Base-by-base conservation (phyloP, 1,140 invertebrate species). In the Hetaerina americana region DNA sequence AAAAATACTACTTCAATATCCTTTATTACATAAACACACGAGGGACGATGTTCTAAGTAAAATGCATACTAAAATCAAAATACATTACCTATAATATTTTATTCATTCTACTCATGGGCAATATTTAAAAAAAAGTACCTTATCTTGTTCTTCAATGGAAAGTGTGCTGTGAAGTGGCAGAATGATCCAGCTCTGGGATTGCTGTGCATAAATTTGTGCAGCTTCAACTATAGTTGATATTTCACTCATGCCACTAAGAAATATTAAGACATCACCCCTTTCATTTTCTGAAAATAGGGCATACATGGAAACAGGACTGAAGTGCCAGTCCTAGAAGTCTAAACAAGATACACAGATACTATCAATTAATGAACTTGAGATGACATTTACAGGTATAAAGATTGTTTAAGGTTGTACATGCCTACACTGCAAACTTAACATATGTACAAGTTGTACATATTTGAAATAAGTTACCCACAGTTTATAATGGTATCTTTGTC, bases 211-310 rank as follows among this genome's bases (percentile, higher is more conserved):
- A 75, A 92, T 87, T 74, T 90, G 87, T 0, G 92, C 89, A 18
- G 94, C 95, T 75, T 97, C 94, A 31, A 92, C 90, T 6, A 99
- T 87, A 0, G 89, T 86, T 67, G 92, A 91, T 74, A 99, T 99
- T 84, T 99, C 97, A 78, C 90, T 91, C 76, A 97, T 91, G 24
- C 97, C 97, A 80, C 95, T 97, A 73, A 99, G 84, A 82, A 99
- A 99, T 75, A 99, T 93, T 5, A 99, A 82, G 5, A 99, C 82
- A 84, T 99, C 97, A 0, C 97, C 97, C 77, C 95, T 87, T 83
- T 99, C 95, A 71, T 87, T 85, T 67, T 82, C 88, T 87, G 81
- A 80, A 80, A 86, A 81, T 76, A 81, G 78, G 69, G 75, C 73
- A 66, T 77, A 72, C 67, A 70, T 71, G 70, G 49, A 31, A 66